Evolutionary conservation across 2,113 vertebrate genomes (phyloP).

Genomic region (Sphyrna mokarran): DNA sequence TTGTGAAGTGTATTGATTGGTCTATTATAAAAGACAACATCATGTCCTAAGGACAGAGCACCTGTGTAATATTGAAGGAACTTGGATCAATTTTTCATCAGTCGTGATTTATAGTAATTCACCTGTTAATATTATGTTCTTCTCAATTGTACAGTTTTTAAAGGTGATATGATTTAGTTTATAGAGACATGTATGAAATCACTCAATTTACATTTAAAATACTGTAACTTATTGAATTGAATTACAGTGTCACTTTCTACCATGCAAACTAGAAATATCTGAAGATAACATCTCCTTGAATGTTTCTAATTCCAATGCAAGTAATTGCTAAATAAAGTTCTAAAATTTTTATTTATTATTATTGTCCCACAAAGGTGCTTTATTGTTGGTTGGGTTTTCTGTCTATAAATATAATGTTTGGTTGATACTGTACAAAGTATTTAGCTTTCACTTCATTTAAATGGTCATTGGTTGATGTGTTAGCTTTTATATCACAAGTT

Average conservation of each 20-base stretch:
- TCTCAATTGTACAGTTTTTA: background rate
- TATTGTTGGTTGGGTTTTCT: background rate
- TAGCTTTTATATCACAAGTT: background rate
- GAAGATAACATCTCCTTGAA: slow-evolving; percentile 35
- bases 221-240: background rate
- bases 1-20: background rate
- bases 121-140: background rate
- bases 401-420: background rate
- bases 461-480: background rate
- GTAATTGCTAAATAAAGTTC: slow-evolving; percentile 3
- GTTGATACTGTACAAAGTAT: background rate
- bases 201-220: background rate
- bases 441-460: background rate
- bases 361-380: background rate
- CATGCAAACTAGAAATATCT: background rate
- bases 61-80: background rate
- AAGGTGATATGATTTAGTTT: background rate
- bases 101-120: background rate
- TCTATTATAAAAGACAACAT: background rate
- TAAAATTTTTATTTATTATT: background rate
- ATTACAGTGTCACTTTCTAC: slow-evolving; percentile 23
- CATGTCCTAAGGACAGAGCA: background rate
- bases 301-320: slow-evolving; percentile 41
- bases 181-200: background rate
- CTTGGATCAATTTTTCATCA: background rate